phyloP scores from a whole-genome alignment of 92 coral and sea anemone species.

The Zoanthus solanderi region DNA sequence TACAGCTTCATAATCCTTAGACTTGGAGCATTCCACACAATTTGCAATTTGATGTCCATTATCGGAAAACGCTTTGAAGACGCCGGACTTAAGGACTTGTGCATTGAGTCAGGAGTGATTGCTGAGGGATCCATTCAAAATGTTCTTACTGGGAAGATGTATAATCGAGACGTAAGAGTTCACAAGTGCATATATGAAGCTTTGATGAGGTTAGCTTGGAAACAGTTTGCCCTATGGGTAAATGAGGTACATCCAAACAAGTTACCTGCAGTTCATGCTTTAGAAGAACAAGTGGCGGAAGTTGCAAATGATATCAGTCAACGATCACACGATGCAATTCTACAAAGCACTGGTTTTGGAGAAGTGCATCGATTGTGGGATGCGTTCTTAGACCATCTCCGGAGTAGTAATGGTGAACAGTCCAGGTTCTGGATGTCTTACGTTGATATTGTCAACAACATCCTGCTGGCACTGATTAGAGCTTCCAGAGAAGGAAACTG shows the following conservation, averaged over 20 bases:
- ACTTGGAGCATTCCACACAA: constrained; percentile 71
- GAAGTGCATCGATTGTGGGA: constrained; percentile 54
- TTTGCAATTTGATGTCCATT: constrained; percentile 56
- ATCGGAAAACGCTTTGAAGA: constrained; percentile 70
- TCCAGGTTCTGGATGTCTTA: constrained; percentile 19
- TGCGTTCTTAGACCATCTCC: constrained; percentile 48
- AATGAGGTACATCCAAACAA: constrained; percentile 8
- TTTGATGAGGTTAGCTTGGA: constrained; percentile 36
- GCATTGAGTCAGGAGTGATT: constrained; percentile 32
- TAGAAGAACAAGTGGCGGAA: constrained; percentile 33
- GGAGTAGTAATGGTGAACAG: constrained; percentile 33
- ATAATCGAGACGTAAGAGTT: constrained; percentile 68
- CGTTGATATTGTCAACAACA: too few species aligned
- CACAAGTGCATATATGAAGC: constrained; percentile 33
- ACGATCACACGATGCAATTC: background rate
- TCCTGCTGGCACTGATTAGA: background rate
- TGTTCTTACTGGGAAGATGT: constrained; percentile 65
- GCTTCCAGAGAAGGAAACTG: constrained; percentile 72
- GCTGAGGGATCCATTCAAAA: constrained; percentile 73
- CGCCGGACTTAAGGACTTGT: constrained; percentile 67
- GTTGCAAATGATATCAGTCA: constrained; percentile 1
- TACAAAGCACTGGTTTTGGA: background rate
- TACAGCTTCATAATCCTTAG: constrained; percentile 52
- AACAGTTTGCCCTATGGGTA: background rate
- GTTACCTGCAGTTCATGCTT: background rate